phyloP scores from a whole-genome alignment of 2,797 vertebrate genomes.

The Erethizon dorsatum region DNA sequence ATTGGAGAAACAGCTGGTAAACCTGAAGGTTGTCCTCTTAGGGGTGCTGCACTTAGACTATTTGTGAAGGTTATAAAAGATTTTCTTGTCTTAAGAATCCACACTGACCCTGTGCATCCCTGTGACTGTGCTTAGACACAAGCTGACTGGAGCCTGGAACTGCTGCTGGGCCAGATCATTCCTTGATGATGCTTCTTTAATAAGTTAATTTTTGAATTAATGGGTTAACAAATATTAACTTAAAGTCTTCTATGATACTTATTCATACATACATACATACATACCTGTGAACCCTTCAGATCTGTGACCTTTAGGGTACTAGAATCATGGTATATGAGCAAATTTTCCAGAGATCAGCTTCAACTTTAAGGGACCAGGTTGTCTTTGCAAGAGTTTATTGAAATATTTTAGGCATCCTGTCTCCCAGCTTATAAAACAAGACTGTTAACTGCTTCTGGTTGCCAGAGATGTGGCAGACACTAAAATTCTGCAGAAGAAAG shows the following conservation, averaged over 20 bases:
- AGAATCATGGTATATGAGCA: slow-evolving; percentile 17
- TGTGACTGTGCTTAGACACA: background rate
- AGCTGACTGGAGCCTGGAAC: background rate
- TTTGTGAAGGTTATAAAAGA: slow-evolving; percentile 5
- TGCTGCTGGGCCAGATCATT: background rate
- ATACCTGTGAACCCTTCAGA: slow-evolving; percentile 17
- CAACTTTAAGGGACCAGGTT: background rate
- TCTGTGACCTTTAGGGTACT: background rate
- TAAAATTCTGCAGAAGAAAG: slow-evolving; percentile 64
- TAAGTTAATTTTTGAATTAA: slow-evolving; percentile 46
- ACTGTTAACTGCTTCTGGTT: slow-evolving; percentile 60
- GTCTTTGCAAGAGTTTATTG: slow-evolving; percentile 64
- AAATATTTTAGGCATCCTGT: slow-evolving; percentile 26
- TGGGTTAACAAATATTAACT: slow-evolving; percentile 44
- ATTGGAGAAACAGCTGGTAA: background rate
- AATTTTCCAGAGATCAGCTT: slow-evolving; percentile 19
- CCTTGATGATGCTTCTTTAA: background rate
- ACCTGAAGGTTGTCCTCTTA: background rate
- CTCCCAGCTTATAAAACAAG: slow-evolving; percentile 60
- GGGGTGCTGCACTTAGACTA: background rate
- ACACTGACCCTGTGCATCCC: background rate
- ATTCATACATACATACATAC: background rate
- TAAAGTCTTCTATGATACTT: background rate
- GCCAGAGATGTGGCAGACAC: slow-evolving; percentile 52
- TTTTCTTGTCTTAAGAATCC: background rate